phyloP scores from a whole-genome alignment of 2,888 invertebrate genomes.

The Sialis fuliginosa region DNA sequence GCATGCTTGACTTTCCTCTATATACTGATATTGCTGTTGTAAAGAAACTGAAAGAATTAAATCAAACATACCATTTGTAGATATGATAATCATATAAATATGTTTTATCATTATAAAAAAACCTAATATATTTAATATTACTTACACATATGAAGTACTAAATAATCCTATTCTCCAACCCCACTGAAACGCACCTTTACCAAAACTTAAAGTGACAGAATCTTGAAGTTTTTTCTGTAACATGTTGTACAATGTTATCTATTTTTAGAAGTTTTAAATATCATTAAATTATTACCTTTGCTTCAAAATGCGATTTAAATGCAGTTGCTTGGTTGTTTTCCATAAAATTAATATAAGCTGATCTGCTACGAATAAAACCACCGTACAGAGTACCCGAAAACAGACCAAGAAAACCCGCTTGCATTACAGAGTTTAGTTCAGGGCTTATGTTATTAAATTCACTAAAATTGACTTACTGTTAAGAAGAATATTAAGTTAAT shows the following conservation, averaged over 20 bases:
- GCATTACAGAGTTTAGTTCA: conserved; percentile 41
- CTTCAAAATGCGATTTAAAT: conserved; percentile 44
- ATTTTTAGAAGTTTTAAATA: conserved; percentile 2
- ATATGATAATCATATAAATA: not conserved
- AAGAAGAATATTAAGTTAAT: not conserved
- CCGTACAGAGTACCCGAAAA: conserved; percentile 47
- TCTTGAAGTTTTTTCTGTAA: conserved; percentile 52
- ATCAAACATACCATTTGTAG: not conserved
- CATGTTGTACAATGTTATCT: conserved; percentile 8
- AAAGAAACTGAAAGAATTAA: conserved; percentile 32
- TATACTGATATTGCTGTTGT: conserved; percentile 47
- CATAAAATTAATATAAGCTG: conserved; percentile 46
- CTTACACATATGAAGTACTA: conserved; percentile 49
- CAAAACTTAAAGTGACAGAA: conserved; percentile 46
- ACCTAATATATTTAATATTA: conserved; percentile 1
- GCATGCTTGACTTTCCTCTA: conserved; percentile 42
- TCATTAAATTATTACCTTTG: conserved; percentile 33
- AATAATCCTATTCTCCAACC: conserved; percentile 52
- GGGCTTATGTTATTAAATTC: conserved; percentile 42
- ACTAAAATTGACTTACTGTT: conserved; percentile 26
- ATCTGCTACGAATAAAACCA: conserved; percentile 39
- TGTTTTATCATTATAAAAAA: no score
- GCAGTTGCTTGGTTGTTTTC: conserved; percentile 56
- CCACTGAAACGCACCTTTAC: conserved; percentile 52
- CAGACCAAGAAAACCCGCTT: conserved; percentile 37